Evolutionary conservation across 2,113 vertebrate genomes (phyloP).

Genomic region (Brienomyrus brachyistius): DNA sequence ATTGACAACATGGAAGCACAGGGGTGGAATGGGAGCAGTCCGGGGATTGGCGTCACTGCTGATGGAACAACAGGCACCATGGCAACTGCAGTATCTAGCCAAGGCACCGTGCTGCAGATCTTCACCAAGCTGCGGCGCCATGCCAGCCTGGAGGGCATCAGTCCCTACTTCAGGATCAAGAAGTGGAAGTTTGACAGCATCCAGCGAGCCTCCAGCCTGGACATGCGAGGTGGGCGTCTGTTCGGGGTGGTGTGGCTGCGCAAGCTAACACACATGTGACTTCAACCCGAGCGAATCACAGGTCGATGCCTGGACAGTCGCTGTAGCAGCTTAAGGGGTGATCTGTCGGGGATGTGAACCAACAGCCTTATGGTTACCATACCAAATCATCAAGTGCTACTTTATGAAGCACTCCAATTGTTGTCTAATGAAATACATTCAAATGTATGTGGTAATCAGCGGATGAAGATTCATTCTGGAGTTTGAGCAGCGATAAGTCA

Average conservation of each 20-base stretch:
- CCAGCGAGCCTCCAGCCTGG: slow-evolving; percentile 85
- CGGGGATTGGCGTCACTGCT: slow-evolving; percentile 28
- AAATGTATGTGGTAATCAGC: not conserved
- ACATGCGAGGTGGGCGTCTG: slow-evolving; percentile 74
- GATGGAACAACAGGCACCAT: not conserved
- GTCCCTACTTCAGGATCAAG: slow-evolving; percentile 83
- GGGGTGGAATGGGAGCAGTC: slow-evolving; percentile 34
- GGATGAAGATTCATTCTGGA: not conserved
- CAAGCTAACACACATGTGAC: not conserved
- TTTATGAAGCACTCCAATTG: not conserved
- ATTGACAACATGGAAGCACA: slow-evolving; percentile 49
- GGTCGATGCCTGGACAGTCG: not conserved
- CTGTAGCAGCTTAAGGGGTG: not conserved
- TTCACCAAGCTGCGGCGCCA: slow-evolving; percentile 82
- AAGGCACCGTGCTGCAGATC: slow-evolving; percentile 75
- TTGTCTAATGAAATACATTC: not conserved
- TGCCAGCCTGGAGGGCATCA: slow-evolving; percentile 84
- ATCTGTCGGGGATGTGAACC: not conserved
- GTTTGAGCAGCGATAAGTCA: not conserved
- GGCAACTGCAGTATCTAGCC: slow-evolving; percentile 36
- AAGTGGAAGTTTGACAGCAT: slow-evolving; percentile 85
- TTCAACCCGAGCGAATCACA: not conserved
- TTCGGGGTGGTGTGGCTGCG: not conserved
- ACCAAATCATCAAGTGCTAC: not conserved
- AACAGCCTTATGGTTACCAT: not conserved